These are phyloP conservation scores for Mormyrops attenuatus DNA, from an alignment of 2,797 vertebrate genomes.

Conservation along the genomic window DNA sequence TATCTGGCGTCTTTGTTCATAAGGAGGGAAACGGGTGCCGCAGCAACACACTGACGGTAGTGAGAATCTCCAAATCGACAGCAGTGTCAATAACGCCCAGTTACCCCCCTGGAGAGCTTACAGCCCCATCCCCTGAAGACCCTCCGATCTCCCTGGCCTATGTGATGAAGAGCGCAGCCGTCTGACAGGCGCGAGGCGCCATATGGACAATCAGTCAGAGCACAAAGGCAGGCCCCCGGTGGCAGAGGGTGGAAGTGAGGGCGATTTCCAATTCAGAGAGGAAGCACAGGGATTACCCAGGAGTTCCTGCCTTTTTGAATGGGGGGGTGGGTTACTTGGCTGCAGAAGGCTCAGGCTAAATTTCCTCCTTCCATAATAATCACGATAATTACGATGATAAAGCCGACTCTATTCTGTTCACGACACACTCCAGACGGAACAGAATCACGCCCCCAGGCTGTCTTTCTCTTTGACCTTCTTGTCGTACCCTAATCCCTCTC, in stretches of 20 bases:
- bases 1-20: background rate
- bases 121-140: background rate
- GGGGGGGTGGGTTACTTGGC: conserved; percentile 36
- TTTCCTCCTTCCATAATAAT: conserved; percentile 36
- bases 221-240: conserved; percentile 26
- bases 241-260: conserved; percentile 30
- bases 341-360: conserved; percentile 15
- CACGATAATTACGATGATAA: conserved; percentile 25
- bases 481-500: background rate
- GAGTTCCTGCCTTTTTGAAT: conserved; percentile 32
- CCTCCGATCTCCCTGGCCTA: conserved; percentile 20
- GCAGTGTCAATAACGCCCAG: background rate
- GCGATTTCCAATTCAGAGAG: conserved; percentile 41
- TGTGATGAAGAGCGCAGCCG: conserved; percentile 20
- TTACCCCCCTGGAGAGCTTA: background rate
- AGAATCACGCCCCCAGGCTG: conserved; percentile 44
- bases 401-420: background rate
- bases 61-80: background rate
- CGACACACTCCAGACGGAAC: conserved; percentile 38
- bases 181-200: conserved; percentile 40
- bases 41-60: background rate
- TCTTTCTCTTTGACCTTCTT: background rate
- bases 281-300: conserved; percentile 38
- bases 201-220: conserved; percentile 39
- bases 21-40: background rate